Conservation (phyloP, 2,113 vertebrate species). For the Dipodomys ordii region DNA sequence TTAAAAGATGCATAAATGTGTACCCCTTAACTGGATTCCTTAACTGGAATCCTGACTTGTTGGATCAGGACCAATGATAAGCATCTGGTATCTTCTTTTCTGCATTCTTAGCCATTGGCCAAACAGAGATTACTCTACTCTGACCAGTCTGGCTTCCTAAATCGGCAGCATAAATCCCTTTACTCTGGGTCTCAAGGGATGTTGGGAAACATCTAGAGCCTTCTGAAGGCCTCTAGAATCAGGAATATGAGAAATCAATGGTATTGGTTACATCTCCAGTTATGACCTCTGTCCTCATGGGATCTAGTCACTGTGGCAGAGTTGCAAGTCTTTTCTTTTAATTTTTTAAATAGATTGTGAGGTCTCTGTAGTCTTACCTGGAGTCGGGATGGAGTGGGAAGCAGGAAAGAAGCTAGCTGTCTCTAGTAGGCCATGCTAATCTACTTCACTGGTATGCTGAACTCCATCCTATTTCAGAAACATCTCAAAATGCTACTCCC, state of each 20-base stretch:
- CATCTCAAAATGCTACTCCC: slow-evolving; percentile 36
- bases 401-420: not conserved
- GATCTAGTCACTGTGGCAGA: not conserved
- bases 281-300: not conserved
- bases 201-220: not conserved
- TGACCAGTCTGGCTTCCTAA: not conserved
- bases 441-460: not conserved
- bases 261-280: not conserved
- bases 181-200: not conserved
- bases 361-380: not conserved
- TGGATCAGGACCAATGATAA: not conserved
- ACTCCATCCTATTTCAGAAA: slow-evolving; percentile 59
- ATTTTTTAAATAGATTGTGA: not conserved
- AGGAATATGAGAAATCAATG: not conserved
- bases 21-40: not conserved
- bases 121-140: not conserved
- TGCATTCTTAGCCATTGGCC: not conserved
- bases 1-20: not conserved
- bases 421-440: not conserved
- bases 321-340: not conserved
- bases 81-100: not conserved
- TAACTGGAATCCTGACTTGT: not conserved
- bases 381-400: too few species aligned
- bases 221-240: slow-evolving; percentile 18
- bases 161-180: not conserved